Evolutionary conservation across 2,797 vertebrate species (phyloP).

Genomic region (Coranthus polyacanthus): DNA sequence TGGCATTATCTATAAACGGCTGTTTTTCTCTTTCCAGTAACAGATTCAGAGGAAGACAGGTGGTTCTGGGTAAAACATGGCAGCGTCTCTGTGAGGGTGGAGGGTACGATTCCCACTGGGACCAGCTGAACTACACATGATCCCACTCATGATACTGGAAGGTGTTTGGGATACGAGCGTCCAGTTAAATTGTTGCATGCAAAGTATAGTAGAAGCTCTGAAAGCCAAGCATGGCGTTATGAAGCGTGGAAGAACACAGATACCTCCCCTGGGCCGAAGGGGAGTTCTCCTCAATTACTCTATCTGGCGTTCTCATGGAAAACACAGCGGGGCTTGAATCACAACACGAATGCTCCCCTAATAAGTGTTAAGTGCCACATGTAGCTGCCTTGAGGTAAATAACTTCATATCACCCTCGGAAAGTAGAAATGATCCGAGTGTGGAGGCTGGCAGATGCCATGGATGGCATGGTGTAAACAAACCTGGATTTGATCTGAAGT

Average conservation of each 20-base stretch:
- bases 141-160: constrained; percentile 53
- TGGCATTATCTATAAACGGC: neutral
- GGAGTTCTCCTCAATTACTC: constrained; percentile 45
- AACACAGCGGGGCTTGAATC: constrained; percentile 26
- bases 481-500: constrained; percentile 29
- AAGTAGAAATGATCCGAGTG: neutral
- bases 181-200: constrained; percentile 55
- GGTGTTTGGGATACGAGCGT: constrained; percentile 57
- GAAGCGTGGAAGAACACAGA: constrained; percentile 47
- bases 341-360: constrained; percentile 24
- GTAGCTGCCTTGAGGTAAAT: constrained; percentile 10
- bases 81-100: constrained; percentile 6
- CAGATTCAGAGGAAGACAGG: constrained; percentile 28
- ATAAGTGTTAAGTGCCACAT: constrained; percentile 16
- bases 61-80: constrained; percentile 34
- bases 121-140: constrained; percentile 58
- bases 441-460: constrained; percentile 10
- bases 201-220: constrained; percentile 55
- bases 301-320: constrained; percentile 26
- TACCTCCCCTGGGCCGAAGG: constrained; percentile 51
- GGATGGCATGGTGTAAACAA: constrained; percentile 18
- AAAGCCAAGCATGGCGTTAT: constrained; percentile 57
- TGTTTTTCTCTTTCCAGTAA: constrained; percentile 15
- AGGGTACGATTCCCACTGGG: constrained; percentile 39
- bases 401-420: neutral